phyloP scores from a whole-genome alignment of 1,140 invertebrate species.

The Scaptomyza pallida region DNA sequence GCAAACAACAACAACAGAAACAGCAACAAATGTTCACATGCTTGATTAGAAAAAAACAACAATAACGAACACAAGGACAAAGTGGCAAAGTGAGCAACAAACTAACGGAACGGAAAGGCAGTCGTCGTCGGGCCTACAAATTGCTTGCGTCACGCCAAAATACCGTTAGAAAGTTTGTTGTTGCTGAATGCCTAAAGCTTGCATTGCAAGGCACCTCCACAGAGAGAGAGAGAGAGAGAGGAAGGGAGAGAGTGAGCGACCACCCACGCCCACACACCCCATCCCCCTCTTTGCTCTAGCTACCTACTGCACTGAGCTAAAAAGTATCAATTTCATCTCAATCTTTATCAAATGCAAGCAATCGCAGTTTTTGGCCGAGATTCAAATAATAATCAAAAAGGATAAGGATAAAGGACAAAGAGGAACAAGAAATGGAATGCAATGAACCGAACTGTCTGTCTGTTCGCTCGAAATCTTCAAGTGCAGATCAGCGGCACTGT shows the following conservation, averaged over 20 bases:
- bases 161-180: constrained; percentile 72
- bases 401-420: constrained; percentile 22
- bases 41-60: constrained; percentile 65
- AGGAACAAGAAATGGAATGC: constrained; percentile 45
- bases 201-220: constrained; percentile 18
- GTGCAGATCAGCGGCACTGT: constrained; percentile 54
- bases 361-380: constrained; percentile 60
- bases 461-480: constrained; percentile 56
- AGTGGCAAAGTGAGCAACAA: constrained; percentile 13
- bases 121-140: constrained; percentile 59
- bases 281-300: constrained; percentile 1
- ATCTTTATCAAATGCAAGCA: constrained; percentile 61
- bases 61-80: constrained; percentile 44
- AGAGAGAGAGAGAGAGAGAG: no score
- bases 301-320: constrained; percentile 23
- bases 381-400: constrained; percentile 64
- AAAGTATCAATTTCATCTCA: constrained; percentile 71
- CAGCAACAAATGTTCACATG: constrained; percentile 40
- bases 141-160: constrained; percentile 70
- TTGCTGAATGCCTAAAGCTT: neutral
- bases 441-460: constrained; percentile 49
- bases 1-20: constrained; percentile 50
- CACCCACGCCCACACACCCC: constrained; percentile 42
- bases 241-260: constrained; percentile 1
- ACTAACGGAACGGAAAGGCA: constrained; percentile 38